Conservation (phyloP, 1,140 invertebrate species). For the Pentalonia nigronervosa region DNA sequence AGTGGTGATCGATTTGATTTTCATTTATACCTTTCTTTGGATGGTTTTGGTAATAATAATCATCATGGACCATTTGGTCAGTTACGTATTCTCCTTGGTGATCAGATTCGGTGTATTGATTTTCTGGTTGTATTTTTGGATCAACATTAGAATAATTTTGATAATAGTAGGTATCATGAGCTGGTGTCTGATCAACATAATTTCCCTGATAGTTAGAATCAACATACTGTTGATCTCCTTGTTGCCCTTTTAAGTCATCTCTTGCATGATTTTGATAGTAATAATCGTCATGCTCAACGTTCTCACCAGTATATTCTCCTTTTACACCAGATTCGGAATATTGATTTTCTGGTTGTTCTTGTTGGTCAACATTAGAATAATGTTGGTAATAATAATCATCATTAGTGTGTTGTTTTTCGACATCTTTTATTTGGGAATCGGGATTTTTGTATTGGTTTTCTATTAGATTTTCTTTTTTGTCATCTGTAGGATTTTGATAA, state of each 20-base stretch:
- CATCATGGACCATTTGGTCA: background rate
- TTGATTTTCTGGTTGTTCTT: conserved; percentile 31
- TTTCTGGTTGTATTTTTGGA: background rate
- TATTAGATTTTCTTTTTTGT: background rate
- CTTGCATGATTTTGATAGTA: background rate
- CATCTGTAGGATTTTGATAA: conserved; percentile 4
- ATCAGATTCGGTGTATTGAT: background rate
- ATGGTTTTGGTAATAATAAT: conserved; percentile 34
- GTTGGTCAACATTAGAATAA: background rate
- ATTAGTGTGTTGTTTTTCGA: background rate
- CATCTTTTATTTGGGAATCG: background rate
- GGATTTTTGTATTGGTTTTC: conserved; percentile 18
- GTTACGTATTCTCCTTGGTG: background rate
- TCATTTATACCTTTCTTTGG: background rate
- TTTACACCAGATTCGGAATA: background rate
- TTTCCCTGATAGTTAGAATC: background rate
- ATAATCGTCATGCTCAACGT: background rate
- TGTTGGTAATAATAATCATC: conserved; percentile 30
- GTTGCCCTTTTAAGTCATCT: background rate
- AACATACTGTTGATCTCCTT: background rate
- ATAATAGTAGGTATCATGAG: conserved; percentile 1
- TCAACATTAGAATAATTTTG: background rate
- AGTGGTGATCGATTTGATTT: background rate
- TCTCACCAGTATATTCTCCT: background rate
- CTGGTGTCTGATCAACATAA: background rate